phyloP scores from a whole-genome alignment of 2,113 vertebrate species.

The Trogon melanurus region DNA sequence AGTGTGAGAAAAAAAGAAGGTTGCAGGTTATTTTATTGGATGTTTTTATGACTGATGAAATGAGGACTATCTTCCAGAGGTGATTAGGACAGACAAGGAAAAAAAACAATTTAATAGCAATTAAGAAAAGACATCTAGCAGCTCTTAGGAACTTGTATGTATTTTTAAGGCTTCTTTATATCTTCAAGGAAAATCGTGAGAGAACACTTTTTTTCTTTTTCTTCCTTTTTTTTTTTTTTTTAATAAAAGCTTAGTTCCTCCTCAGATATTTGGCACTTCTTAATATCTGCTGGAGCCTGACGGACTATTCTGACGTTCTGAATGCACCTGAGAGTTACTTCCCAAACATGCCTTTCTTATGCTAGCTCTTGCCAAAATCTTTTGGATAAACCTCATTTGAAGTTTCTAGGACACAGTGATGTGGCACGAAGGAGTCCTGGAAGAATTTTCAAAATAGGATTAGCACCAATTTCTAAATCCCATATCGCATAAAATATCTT shows the following conservation, averaged over 20 bases:
- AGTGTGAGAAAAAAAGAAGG: neutral
- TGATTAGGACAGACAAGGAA: neutral
- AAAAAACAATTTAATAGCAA: neutral
- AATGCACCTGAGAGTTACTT: conserved; percentile 59
- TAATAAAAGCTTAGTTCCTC: neutral
- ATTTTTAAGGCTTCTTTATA: neutral
- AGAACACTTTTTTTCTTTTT: neutral
- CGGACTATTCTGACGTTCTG: neutral
- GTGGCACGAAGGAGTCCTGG: neutral
- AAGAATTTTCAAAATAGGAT: conserved; percentile 35
- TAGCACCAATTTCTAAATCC: conserved; percentile 31
- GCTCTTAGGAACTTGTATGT: neutral
- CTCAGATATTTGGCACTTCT: conserved; percentile 39
- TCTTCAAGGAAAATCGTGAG: neutral
- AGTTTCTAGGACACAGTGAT: conserved; percentile 33
- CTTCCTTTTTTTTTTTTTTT: neutral
- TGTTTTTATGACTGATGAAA: neutral
- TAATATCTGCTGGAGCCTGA: conserved; percentile 45
- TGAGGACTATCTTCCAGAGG: neutral
- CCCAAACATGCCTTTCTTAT: conserved; percentile 26
- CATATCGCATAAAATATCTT: neutral
- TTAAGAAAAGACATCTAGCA: neutral
- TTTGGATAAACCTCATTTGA: conserved; percentile 40
- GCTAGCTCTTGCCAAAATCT: conserved; percentile 56
- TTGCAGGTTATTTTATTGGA: neutral